Evolutionary conservation across 2,113 vertebrate species (phyloP).

Genomic region (Phaethornis superciliosus): DNA sequence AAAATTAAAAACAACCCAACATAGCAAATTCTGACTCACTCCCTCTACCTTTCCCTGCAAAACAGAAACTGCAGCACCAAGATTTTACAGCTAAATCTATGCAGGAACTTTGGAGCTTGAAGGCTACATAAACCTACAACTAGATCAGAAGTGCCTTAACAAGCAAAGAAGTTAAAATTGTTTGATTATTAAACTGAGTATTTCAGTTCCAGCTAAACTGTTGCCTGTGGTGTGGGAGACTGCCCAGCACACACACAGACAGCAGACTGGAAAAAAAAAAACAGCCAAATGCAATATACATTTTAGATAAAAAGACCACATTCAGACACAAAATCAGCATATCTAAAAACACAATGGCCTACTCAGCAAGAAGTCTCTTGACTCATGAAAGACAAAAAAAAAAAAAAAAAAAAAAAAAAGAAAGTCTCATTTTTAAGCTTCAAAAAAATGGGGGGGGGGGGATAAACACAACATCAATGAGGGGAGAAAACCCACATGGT

Average conservation of each 20-base stretch:
- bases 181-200: conserved; percentile 6
- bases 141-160: not conserved
- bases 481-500: fast-evolving
- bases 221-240: conserved; percentile 1
- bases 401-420: not conserved
- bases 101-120: not conserved
- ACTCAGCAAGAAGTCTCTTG: conserved; percentile 33
- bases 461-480: too few species aligned
- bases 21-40: not conserved
- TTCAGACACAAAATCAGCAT: conserved; percentile 56
- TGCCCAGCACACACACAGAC: not conserved
- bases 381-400: not conserved
- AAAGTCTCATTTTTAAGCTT: not conserved
- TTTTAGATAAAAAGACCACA: conserved; percentile 6
- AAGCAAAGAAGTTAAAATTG: not conserved
- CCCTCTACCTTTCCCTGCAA: not conserved
- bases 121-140: not conserved
- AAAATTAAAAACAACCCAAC: not conserved
- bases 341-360: conserved; percentile 57
- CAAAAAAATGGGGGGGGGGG: not conserved
- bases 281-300: not conserved
- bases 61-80: not conserved
- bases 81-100: not conserved
- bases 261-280: conserved; percentile 17
- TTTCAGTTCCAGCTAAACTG: not conserved